Percentiles rank a stretch among this genome's conserved stretches.
Conservation (phyloP, 2,113 vertebrate genomes). For the Nannospalax galili region DNA sequence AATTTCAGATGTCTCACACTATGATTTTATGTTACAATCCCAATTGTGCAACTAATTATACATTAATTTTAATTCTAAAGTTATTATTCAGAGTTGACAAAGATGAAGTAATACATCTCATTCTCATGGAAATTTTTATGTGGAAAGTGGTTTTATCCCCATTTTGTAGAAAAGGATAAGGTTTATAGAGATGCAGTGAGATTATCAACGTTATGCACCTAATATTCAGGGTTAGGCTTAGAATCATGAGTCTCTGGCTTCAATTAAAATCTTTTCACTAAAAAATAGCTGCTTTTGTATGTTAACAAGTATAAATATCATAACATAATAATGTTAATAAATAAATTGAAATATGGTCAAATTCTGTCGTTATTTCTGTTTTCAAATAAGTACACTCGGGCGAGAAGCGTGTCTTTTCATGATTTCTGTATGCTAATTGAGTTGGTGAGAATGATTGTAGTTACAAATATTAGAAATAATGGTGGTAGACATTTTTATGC, state of each 20-base stretch:
- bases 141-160: background rate
- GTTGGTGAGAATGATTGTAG: background rate
- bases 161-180: background rate
- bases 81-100: background rate
- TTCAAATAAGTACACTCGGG: conserved; percentile 33
- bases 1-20: background rate
- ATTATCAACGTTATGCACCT: background rate
- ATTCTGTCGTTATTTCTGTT: conserved; percentile 8
- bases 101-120: background rate
- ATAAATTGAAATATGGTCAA: background rate
- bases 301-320: background rate
- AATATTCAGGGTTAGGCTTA: background rate
- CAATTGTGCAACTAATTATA: background rate
- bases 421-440: background rate
- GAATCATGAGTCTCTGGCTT: background rate
- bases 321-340: background rate
- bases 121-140: background rate
- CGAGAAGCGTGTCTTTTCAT: background rate
- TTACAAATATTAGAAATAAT: background rate
- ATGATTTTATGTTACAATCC: background rate
- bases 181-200: background rate
- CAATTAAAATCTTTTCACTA: background rate
- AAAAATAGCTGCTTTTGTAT: background rate
- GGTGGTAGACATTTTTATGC: background rate
- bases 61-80: conserved; percentile 31